Evolutionary conservation across 2,888 invertebrate species (phyloP).

Genomic region (Fissipunctia ypsillon): DNA sequence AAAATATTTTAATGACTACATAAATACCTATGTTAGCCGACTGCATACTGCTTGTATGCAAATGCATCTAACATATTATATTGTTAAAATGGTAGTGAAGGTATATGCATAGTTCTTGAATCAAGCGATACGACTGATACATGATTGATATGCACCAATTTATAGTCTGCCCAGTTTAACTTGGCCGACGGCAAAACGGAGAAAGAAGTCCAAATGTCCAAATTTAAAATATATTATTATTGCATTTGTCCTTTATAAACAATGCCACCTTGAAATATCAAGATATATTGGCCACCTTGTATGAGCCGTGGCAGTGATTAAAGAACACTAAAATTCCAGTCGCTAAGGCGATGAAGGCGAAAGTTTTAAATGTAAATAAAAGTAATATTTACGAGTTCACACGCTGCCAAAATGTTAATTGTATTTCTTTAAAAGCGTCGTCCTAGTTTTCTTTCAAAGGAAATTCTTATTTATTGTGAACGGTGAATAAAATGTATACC

Average conservation of each 20-base stretch:
- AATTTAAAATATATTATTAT: background rate
- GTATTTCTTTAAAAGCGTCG: background rate
- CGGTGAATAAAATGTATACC: background rate
- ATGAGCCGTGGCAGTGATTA: conserved; percentile 8
- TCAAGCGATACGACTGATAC: conserved; percentile 15
- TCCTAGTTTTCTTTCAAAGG: conserved; percentile 3
- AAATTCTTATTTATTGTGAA: background rate
- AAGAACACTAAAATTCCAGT: conserved; percentile 30
- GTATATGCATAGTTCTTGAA: conserved; percentile 9
- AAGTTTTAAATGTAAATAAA: conserved; percentile 23
- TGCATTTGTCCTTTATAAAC: background rate
- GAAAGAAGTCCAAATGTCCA: background rate
- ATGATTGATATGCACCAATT: conserved; percentile 7
- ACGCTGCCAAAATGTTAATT: background rate
- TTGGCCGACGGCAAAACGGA: background rate
- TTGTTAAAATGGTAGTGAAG: conserved; percentile 12
- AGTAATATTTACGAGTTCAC: conserved; percentile 3
- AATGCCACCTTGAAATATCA: background rate
- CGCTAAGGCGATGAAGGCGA: conserved; percentile 1
- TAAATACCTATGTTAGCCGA: background rate
- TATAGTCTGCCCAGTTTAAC: background rate
- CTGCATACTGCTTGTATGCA: background rate
- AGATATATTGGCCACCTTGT: background rate
- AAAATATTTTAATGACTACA: conserved; percentile 5
- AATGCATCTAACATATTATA: background rate